phyloP scores from a whole-genome alignment of 2,888 invertebrate species.

The Melinopterus prodromus region DNA sequence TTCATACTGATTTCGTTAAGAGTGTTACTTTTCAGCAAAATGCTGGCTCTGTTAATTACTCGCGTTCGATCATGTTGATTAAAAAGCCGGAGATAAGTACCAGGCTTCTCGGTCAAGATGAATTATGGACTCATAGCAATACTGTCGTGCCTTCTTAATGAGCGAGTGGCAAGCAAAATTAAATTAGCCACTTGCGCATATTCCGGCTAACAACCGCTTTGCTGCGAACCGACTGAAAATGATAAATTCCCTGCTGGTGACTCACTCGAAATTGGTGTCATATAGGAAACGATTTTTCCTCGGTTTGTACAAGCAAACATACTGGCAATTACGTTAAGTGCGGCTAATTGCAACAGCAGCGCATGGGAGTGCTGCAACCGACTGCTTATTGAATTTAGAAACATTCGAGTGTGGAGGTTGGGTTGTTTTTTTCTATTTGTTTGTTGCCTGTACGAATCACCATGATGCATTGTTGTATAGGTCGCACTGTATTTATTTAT shows the following conservation, averaged over 20 bases:
- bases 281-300: constrained; percentile 4
- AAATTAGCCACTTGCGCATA: constrained; percentile 4
- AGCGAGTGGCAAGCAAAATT: background rate
- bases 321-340: constrained; percentile 4
- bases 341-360: background rate
- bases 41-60: no score
- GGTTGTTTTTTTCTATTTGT: background rate
- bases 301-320: background rate
- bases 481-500: no score
- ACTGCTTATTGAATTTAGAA: background rate
- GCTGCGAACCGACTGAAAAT: background rate
- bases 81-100: background rate
- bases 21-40: no score
- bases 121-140: background rate
- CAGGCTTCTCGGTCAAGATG: background rate
- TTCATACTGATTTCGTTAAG: no score
- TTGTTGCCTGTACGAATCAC: no score
- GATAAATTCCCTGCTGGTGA: background rate
- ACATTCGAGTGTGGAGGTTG: background rate
- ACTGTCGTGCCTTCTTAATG: background rate
- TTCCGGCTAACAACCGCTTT: background rate
- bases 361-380: background rate
- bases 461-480: no score
- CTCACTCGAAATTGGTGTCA: background rate
- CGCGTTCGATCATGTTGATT: background rate